Evolutionary conservation across 2,113 vertebrate genomes (phyloP).

Genomic region (Oreochromis spilurus): DNA sequence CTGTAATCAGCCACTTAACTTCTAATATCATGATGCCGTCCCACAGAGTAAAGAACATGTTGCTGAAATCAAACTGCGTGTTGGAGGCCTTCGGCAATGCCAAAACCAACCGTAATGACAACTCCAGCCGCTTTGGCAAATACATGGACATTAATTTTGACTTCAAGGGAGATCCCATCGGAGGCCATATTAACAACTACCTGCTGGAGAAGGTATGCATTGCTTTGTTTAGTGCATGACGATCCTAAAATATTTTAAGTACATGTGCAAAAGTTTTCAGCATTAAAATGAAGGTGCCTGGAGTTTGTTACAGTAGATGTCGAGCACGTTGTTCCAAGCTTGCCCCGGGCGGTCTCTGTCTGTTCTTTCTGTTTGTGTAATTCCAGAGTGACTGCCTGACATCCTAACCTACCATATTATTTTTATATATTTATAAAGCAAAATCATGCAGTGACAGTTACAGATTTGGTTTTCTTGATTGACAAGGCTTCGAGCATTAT

Average conservation of each 20-base stretch:
- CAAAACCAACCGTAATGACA: constrained; percentile 98
- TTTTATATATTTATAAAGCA: background rate
- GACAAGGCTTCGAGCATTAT: background rate
- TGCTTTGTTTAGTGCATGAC: accelerated
- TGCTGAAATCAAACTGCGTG: constrained; percentile 97
- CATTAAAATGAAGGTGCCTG: background rate
- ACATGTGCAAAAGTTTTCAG: background rate
- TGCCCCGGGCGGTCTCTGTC: background rate
- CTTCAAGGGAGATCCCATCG: constrained; percentile 97
- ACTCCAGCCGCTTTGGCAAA: constrained; percentile 97
- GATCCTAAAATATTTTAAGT: background rate
- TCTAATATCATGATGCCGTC: background rate
- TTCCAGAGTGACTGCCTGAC: background rate
- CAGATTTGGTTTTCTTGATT: background rate
- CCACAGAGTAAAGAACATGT: constrained; percentile 92
- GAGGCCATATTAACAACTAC: constrained; percentile 98
- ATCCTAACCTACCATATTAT: background rate
- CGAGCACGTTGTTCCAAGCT: accelerated
- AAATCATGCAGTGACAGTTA: background rate
- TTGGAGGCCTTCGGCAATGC: constrained; percentile 97
- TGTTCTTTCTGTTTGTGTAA: background rate
- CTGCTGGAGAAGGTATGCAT: constrained; percentile 89
- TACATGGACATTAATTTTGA: constrained; percentile 99
- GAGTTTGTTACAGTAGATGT: background rate
- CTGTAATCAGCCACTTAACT: background rate